phyloP scores from a whole-genome alignment of 1,140 invertebrate species.

The Platorchestia sp. region DNA sequence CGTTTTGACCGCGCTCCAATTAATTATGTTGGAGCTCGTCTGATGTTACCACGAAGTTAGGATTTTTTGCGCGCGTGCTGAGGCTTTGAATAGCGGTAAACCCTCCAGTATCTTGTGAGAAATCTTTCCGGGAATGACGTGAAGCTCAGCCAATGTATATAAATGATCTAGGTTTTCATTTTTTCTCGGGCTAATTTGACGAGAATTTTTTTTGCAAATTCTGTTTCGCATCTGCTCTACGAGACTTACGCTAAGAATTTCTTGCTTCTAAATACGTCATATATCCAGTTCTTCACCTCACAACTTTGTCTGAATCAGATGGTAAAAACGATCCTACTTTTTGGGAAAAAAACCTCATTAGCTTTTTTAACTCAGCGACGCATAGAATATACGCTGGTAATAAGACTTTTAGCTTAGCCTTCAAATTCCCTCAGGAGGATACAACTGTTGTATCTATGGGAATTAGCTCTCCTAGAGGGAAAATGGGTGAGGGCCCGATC shows the following conservation, averaged over 20 bases:
- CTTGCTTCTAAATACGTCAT: not conserved
- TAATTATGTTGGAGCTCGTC: not conserved
- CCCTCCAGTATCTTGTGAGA: not conserved
- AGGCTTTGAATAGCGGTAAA: not conserved
- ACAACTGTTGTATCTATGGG: too few species aligned
- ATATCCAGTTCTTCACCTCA: not conserved
- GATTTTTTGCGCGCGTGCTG: not conserved
- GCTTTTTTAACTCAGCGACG: not conserved
- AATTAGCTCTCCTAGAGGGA: too few species aligned
- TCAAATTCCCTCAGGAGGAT: too few species aligned
- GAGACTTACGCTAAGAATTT: not conserved
- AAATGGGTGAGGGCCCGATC: too few species aligned
- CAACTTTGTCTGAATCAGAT: not conserved
- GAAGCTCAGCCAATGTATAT: not conserved
- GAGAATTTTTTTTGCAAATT: not conserved
- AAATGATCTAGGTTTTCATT: not conserved
- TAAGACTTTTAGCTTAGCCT: not conserved
- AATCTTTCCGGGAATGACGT: not conserved
- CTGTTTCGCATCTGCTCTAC: not conserved
- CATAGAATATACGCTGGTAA: not conserved
- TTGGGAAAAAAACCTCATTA: not conserved
- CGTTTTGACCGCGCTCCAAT: not conserved
- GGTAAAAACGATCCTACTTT: not conserved
- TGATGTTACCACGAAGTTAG: not conserved
- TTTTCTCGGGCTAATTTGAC: not conserved